These are phyloP conservation scores for Eristalinus aeneus DNA, from an alignment of 2,888 invertebrate genomes.

Conservation along the genomic window DNA sequence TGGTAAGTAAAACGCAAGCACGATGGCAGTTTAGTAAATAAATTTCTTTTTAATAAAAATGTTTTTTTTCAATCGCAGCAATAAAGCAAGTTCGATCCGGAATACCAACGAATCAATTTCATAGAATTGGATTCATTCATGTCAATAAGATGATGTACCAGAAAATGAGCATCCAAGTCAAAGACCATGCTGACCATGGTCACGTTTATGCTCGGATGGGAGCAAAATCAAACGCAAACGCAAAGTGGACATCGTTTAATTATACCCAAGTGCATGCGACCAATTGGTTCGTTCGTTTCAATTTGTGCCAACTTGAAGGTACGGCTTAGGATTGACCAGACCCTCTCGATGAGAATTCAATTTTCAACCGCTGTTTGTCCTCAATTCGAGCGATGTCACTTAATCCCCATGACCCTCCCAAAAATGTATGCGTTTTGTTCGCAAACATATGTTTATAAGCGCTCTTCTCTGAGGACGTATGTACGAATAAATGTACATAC, in stretches of 20 bases:
- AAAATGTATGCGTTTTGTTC: background rate
- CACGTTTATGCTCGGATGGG: background rate
- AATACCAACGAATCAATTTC: no score
- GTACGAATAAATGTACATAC: slow-evolving; percentile 13
- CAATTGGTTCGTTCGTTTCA: background rate
- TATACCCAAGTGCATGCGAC: background rate
- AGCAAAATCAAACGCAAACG: background rate
- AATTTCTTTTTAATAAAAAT: no score
- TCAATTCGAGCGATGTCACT: slow-evolving; percentile 29
- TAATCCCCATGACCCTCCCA: slow-evolving; percentile 45
- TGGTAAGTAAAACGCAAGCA: no score
- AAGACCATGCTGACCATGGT: background rate
- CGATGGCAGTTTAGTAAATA: no score
- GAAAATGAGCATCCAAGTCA: background rate
- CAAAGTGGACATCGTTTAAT: background rate
- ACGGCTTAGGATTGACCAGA: background rate
- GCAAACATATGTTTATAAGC: background rate
- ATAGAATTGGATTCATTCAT: no score
- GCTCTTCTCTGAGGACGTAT: no score
- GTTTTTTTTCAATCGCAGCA: no score
- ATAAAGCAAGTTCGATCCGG: no score
- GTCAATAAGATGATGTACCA: background rate
- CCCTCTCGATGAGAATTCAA: slow-evolving; percentile 44
- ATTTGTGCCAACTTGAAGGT: background rate
- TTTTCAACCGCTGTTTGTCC: slow-evolving; percentile 44